Percentiles rank a stretch among this genome's conserved stretches.
These are phyloP conservation scores for Glyptemys insculpta DNA, from an alignment of 2,797 vertebrate species.

Conservation along the genomic window DNA sequence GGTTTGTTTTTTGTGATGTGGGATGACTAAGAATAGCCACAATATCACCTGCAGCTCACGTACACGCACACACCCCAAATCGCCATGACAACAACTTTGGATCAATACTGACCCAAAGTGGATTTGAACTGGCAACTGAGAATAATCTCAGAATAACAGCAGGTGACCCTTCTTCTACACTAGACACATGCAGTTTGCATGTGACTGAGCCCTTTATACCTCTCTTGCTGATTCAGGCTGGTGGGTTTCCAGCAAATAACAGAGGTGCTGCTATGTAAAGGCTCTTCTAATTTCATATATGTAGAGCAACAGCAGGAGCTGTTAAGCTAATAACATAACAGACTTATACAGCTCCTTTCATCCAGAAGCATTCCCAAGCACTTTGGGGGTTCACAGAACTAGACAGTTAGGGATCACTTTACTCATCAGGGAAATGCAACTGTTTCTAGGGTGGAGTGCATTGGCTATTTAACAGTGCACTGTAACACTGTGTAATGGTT, in stretches of 20 bases:
- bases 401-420: not conserved
- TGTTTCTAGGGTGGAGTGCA: not conserved
- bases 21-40: not conserved
- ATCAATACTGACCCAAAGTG: not conserved
- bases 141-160: not conserved
- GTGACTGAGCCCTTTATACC: not conserved
- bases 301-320: not conserved
- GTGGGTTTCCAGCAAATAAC: not conserved
- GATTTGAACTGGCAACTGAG: not conserved
- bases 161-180: not conserved
- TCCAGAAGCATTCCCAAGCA: not conserved
- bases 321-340: not conserved
- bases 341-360: not conserved
- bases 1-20: not conserved
- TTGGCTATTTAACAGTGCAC: not conserved
- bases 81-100: not conserved
- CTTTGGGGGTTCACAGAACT: not conserved
- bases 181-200: not conserved
- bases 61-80: too few species aligned
- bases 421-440: not conserved
- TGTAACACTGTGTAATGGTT: not conserved
- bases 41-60: not conserved
- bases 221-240: not conserved
- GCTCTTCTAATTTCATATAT: not conserved
- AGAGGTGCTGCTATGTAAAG: not conserved